A percentile compares a stretch with the other conserved stretches of the same genome.
phyloP scores from a whole-genome alignment of 2,113 vertebrate species.

The Grantiella picta region DNA sequence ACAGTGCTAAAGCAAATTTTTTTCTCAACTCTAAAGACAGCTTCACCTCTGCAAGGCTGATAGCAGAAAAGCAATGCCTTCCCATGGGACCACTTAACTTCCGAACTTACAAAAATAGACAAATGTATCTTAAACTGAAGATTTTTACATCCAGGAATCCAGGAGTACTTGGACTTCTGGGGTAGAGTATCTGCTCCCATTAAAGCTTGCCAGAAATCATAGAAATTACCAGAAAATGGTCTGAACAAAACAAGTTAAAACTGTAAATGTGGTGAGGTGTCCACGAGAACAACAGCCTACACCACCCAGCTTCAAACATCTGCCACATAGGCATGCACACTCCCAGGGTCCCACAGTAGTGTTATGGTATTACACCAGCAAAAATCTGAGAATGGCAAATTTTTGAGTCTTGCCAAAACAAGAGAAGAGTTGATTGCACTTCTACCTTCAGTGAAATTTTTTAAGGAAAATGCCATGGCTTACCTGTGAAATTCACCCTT shows the following conservation, averaged over 20 bases:
- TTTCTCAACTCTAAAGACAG: neutral
- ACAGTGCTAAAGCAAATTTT: neutral
- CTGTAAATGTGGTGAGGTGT: neutral
- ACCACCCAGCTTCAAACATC: neutral
- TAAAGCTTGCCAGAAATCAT: neutral
- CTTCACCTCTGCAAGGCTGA: neutral
- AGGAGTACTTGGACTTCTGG: neutral
- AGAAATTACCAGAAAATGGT: neutral
- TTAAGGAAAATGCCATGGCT: fast-evolving
- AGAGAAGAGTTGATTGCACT: neutral
- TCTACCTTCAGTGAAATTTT: neutral
- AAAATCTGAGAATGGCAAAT: neutral
- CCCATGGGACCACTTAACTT: neutral
- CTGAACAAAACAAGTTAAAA: neutral
- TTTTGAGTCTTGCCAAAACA: neutral
- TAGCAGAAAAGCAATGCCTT: neutral
- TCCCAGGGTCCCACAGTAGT: neutral
- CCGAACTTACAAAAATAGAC: neutral
- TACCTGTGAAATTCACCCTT: neutral
- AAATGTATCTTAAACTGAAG: neutral
- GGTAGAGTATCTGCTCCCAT: neutral
- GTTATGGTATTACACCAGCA: too few species aligned
- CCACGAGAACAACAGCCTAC: neutral
- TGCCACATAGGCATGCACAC: fast-evolving
- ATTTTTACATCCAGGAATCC: neutral